phyloP scores from a whole-genome alignment of 2,888 invertebrate species.

The Julus scanicus region DNA sequence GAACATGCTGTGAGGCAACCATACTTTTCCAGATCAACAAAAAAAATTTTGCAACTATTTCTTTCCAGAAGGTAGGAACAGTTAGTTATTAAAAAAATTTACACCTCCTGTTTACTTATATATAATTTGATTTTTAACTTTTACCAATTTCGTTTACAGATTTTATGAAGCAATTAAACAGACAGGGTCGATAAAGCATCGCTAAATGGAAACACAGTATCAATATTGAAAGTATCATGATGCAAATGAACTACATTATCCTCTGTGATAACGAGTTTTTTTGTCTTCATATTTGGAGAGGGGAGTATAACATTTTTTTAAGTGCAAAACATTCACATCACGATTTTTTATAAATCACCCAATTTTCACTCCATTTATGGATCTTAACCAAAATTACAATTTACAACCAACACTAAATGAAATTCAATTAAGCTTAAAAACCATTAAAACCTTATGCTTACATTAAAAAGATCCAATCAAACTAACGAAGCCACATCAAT shows the following conservation, averaged over 20 bases:
- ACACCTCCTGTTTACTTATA: not conserved
- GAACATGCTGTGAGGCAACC: slow-evolving; percentile 69
- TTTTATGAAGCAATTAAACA: slow-evolving; percentile 53
- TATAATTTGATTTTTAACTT: not conserved
- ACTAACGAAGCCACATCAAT: too few species aligned
- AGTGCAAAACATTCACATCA: too few species aligned
- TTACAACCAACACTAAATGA: too few species aligned
- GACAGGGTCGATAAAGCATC: slow-evolving; percentile 53
- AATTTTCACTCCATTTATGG: too few species aligned
- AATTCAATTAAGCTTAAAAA: too few species aligned
- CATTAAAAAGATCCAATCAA: too few species aligned
- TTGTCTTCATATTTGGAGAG: too few species aligned
- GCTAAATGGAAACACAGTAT: slow-evolving; percentile 54
- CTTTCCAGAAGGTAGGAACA: slow-evolving; percentile 62
- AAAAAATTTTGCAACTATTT: slow-evolving; percentile 70
- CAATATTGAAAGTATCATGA: slow-evolving; percentile 51
- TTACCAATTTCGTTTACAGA: not conserved
- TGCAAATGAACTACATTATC: not conserved
- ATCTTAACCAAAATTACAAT: too few species aligned
- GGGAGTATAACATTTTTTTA: too few species aligned
- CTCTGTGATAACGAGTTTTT: too few species aligned
- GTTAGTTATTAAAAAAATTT: slow-evolving; percentile 17
- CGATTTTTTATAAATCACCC: too few species aligned
- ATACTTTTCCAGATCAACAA: slow-evolving; percentile 70
- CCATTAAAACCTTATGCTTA: too few species aligned